Evolutionary conservation across 2,888 invertebrate genomes (phyloP), one percentile per base, ranked within the genome.

Genomic region (Platycheirus albimanus): DNA sequence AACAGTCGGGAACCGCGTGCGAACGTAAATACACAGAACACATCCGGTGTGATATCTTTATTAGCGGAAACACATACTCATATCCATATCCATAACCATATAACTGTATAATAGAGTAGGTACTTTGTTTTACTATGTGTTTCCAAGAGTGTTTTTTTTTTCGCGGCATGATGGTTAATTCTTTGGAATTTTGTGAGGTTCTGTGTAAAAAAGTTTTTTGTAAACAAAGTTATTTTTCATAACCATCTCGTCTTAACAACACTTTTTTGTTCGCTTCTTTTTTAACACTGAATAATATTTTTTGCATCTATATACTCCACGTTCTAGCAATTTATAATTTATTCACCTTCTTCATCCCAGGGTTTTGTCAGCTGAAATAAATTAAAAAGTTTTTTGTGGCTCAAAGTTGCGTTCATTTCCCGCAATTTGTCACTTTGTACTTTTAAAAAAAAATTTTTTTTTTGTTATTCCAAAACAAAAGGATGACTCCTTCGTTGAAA

Each of bases 281-380:
- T 8, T 19, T n/a, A n/a, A n/a, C n/a, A n/a, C n/a, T n/a, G n/a
- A n/a, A n/a, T n/a, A n/a, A n/a, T n/a, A n/a, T n/a, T n/a, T n/a
- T n/a, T n/a, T n/a, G n/a, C n/a, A n/a, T n/a, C n/a, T n/a, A n/a
- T n/a, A n/a, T n/a, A n/a, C n/a, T n/a, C n/a, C n/a, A n/a, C n/a
- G n/a, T n/a, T n/a, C n/a, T n/a, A n/a, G 3, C 4, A 20, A 58
- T 58, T 58, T 58, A 20, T 41, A 58, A 58, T 33, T 4, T 33
- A 28, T 41, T 58, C 24, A 41, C 11, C 41, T 41, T 24, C 0
- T 41, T 24, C 24, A 33, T 15, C 15, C 3, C 20, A 15, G 20
- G 38, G 13, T 24, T 33, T 58, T 58, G 56, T 58, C 58, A 56
- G 36, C n/a, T 24, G 38, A 41, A 58, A 58, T 41, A 58, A 58